Evolutionary conservation across 2,888 invertebrate species (phyloP), one percentile per base, ranked within the genome.

Genomic region (Nemotelus nigrinus): DNA sequence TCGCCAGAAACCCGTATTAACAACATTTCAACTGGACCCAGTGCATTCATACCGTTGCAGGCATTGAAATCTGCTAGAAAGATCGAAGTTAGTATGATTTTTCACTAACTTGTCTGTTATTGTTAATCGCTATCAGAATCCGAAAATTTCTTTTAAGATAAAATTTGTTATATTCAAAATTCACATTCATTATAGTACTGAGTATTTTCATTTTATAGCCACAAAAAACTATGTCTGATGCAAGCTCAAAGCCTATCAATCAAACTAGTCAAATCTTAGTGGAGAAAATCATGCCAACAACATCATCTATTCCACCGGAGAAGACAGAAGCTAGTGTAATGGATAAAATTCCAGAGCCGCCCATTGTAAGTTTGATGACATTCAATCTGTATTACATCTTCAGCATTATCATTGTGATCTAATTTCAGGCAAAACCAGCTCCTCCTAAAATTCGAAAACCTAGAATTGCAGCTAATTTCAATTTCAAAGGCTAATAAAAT

Each of bases 41-140:
- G 88, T 45, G 86, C 89, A 0, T 90, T 90, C 80, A 89, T 90
- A 48, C 90, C 90, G 0, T 83, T 90, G 39, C 90, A 90, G 83
- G 90, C 89, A 2, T 86, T 89, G 60, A 89, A 88, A 25, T 74
- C 74, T 6, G 48, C 6, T 25, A 74, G 60, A 39, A 74, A 74
- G 41, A 47, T 3, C 39, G 74, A 63, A 8, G 74, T 74, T 63
- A 71, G 68, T 68, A 10, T 25, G 8, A 50, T 8, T 50, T 50
- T 5, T 50, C 50, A 50, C 8, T 8, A 8, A 50, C n/a, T 3
- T 39, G 39, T 25, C 25, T 53, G 2, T 53, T 53, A 10, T 53
- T 53, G 53, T 53, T 2, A 2, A 53, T 53, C 7, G 53, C 53
- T 53, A 7, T 53, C 53, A 53, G 53, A 53, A n/a, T 53, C 2